Percentiles rank a stretch among this genome's conserved stretches.
These are phyloP conservation scores for Thalassarche chlororhynchos DNA, from an alignment of 2,113 vertebrate species.

Conservation along the genomic window DNA sequence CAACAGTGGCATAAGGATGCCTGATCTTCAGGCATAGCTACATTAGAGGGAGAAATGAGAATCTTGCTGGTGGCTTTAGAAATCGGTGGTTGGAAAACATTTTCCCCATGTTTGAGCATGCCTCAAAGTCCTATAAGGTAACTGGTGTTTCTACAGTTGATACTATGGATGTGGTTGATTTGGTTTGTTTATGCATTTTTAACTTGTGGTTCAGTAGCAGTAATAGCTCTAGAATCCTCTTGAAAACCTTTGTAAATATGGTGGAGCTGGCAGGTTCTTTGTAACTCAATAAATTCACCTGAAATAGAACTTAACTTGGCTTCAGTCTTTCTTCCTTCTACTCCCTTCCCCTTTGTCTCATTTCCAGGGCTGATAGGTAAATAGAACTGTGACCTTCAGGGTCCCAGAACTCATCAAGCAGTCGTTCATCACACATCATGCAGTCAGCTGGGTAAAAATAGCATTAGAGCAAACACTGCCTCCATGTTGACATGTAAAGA, in stretches of 20 bases:
- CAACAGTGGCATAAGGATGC: not conserved
- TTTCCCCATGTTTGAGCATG: not conserved
- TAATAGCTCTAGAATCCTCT: not conserved
- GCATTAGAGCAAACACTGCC: not conserved
- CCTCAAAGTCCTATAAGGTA: not conserved
- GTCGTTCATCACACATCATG: not conserved
- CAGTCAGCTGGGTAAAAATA: not conserved
- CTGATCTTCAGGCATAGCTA: not conserved
- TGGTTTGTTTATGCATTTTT: slow-evolving; percentile 10
- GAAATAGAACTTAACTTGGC: not conserved
- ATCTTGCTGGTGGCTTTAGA: not conserved
- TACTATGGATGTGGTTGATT: not conserved
- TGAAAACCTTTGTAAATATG: slow-evolving; percentile 49
- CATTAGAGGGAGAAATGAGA: not conserved
- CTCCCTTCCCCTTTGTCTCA: not conserved
- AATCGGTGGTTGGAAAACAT: not conserved
- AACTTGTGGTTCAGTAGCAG: not conserved
- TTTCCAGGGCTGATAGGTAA: not conserved
- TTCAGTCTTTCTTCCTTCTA: not conserved
- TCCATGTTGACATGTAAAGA: not conserved
- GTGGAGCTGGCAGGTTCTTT: slow-evolving; percentile 32
- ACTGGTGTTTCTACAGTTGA: not conserved
- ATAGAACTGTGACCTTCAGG: not conserved
- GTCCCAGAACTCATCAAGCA: not conserved
- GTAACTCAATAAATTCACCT: slow-evolving; percentile 49